Conservation (phyloP, 2,113 vertebrate genomes). For the Psammodynastes pulverulentus region DNA sequence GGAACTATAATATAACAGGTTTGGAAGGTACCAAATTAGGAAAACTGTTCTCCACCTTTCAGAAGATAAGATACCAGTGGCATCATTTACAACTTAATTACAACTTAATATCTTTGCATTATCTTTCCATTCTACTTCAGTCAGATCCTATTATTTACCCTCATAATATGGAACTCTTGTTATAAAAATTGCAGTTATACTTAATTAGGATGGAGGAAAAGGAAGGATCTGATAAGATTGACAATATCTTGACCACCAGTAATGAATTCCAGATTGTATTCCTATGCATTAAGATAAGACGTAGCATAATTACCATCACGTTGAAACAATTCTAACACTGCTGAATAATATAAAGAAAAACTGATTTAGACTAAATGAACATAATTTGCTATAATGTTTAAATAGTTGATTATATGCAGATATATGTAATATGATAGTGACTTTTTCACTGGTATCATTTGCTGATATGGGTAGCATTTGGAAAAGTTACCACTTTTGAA, state of each 20-base stretch:
- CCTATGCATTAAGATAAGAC: neutral
- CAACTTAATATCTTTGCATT: neutral
- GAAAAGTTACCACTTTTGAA: constrained; percentile 52
- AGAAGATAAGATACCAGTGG: neutral
- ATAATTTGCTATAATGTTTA: constrained; percentile 31
- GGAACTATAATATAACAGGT: neutral
- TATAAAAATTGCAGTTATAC: neutral
- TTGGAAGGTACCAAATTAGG: neutral
- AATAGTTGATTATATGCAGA: constrained; percentile 28
- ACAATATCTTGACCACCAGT: neutral
- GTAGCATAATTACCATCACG: constrained; percentile 15
- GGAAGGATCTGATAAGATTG: neutral
- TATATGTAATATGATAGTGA: constrained; percentile 47
- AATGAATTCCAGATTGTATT: neutral
- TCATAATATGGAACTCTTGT: neutral
- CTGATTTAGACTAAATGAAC: constrained; percentile 24
- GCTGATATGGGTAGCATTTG: constrained; percentile 45
- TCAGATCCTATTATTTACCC: neutral
- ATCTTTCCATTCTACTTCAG: neutral
- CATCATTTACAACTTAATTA: too few species aligned
- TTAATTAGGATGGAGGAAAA: neutral
- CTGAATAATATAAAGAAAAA: constrained; percentile 31
- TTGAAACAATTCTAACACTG: neutral
- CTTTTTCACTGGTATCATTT: constrained; percentile 50
- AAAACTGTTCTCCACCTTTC: neutral